A percentile compares a stretch with the other conserved stretches of the same genome.
Evolutionary conservation across 2,888 invertebrate genomes (phyloP).

Genomic region (Eueremaeus valkanovi): DNA sequence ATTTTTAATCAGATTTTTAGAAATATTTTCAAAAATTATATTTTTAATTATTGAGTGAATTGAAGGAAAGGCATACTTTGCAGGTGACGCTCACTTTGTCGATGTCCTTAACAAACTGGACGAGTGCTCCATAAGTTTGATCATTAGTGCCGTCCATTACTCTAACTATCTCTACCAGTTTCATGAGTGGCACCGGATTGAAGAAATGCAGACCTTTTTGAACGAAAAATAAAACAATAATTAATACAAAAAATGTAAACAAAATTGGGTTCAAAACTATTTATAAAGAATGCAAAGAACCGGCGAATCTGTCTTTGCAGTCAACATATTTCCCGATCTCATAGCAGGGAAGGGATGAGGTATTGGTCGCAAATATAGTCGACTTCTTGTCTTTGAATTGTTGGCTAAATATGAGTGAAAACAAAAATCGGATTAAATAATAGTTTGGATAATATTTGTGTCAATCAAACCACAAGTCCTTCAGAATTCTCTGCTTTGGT

Average conservation of each 20-base stretch:
- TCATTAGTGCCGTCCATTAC: conserved; percentile 70
- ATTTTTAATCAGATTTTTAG: too few species aligned
- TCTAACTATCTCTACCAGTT: conserved; percentile 74
- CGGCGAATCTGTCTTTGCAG: conserved; percentile 68
- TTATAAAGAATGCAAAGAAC: too few species aligned
- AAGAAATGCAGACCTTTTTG: conserved; percentile 75
- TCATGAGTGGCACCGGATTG: conserved; percentile 88
- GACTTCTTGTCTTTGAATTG: conserved; percentile 57
- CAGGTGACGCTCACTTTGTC: conserved; percentile 81
- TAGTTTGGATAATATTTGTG: not conserved
- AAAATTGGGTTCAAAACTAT: too few species aligned
- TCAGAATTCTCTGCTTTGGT: conserved; percentile 70
- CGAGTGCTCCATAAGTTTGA: conserved; percentile 65
- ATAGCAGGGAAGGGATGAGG: conserved; percentile 76
- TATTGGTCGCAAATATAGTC: conserved; percentile 81
- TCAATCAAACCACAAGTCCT: conserved; percentile 37
- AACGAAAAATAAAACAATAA: too few species aligned
- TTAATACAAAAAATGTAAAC: too few species aligned
- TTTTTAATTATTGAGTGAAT: too few species aligned
- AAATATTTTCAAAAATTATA: too few species aligned
- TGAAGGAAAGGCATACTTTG: conserved; percentile 59
- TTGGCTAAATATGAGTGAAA: not conserved
- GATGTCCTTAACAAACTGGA: conserved; percentile 73
- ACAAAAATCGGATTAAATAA: not conserved
- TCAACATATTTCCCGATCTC: conserved; percentile 73